These are phyloP conservation scores for Ochlodes sylvanus DNA, from an alignment of 2,888 invertebrate species.

Conservation along the genomic window DNA sequence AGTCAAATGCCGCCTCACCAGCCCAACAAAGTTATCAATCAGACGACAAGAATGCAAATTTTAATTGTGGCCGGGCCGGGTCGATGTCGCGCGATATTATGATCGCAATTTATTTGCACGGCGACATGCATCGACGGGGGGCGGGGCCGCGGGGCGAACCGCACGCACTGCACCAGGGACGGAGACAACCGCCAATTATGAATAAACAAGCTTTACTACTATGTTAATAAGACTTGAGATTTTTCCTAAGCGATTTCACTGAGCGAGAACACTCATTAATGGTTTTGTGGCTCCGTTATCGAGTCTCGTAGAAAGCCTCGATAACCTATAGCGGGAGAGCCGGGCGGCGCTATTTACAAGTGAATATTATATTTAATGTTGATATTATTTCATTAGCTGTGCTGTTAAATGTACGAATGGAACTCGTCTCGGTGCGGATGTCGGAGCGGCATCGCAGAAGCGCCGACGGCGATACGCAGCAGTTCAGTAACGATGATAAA, in stretches of 20 bases:
- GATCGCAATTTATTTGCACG: conserved; percentile 71
- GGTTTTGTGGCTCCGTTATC: conserved; percentile 75
- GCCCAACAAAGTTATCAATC: conserved; percentile 79
- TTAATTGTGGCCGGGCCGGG: conserved; percentile 70
- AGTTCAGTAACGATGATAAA: conserved; percentile 49
- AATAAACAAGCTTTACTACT: conserved; percentile 81
- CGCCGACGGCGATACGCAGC: conserved; percentile 44
- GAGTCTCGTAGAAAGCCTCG: conserved; percentile 67
- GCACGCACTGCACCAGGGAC: conserved; percentile 63
- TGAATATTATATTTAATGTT: conserved; percentile 26
- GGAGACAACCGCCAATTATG: conserved; percentile 79
- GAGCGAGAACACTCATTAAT: conserved; percentile 73
- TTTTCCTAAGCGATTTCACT: conserved; percentile 81
- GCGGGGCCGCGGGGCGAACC: conserved; percentile 62
- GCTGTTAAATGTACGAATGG: conserved; percentile 11
- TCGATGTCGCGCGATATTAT: conserved; percentile 70
- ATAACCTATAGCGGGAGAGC: conserved; percentile 53
- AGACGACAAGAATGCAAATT: conserved; percentile 78
- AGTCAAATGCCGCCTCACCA: conserved; percentile 66
- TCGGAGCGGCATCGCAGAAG: conserved; percentile 36
- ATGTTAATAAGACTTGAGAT: conserved; percentile 80
- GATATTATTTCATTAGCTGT: conserved; percentile 25
- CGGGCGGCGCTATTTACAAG: conserved; percentile 39
- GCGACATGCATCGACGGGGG: conserved; percentile 56
- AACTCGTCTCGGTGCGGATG: conserved; percentile 40